A percentile compares a stretch with the other conserved stretches of the same genome.
Conservation (phyloP, 2,888 invertebrate species). For the Noctua fimbriata region DNA sequence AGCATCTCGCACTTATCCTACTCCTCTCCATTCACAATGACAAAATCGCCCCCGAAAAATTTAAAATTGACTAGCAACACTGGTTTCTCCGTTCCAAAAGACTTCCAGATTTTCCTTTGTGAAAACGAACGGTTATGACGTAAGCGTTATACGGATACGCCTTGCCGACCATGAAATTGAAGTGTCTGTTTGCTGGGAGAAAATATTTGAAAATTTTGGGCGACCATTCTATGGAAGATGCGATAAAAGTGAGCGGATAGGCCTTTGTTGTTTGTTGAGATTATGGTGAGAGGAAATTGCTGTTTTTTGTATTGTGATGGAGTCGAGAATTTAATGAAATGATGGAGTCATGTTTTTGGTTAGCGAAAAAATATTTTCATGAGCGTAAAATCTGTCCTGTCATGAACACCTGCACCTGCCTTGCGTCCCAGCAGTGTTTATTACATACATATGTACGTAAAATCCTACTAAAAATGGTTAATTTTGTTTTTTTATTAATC, state of each 20-base stretch:
- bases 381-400: not conserved
- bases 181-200: slow-evolving; percentile 46
- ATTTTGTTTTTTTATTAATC: not conserved
- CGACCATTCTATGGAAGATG: not conserved
- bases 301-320: slow-evolving; percentile 11
- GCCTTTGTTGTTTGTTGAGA: slow-evolving; percentile 15
- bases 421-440: not conserved
- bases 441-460: too few species aligned
- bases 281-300: slow-evolving; percentile 3
- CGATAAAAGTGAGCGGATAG: slow-evolving; percentile 25
- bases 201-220: slow-evolving; percentile 56
- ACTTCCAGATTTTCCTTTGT: slow-evolving; percentile 59
- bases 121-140: slow-evolving; percentile 55
- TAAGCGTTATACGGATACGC: slow-evolving; percentile 52
- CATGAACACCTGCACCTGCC: too few species aligned
- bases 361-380: not conserved
- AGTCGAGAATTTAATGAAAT: slow-evolving; percentile 16
- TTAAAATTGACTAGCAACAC: slow-evolving; percentile 59
- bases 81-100: slow-evolving; percentile 45
- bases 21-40: not conserved
- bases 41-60: slow-evolving; percentile 36
- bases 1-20: not conserved
- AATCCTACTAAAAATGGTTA: too few species aligned
- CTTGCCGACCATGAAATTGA: slow-evolving; percentile 60
- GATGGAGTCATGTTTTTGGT: slow-evolving; percentile 5